These are phyloP conservation scores for Gymnothorax javanicus DNA, from an alignment of 2,797 vertebrate genomes.

Conservation along the genomic window DNA sequence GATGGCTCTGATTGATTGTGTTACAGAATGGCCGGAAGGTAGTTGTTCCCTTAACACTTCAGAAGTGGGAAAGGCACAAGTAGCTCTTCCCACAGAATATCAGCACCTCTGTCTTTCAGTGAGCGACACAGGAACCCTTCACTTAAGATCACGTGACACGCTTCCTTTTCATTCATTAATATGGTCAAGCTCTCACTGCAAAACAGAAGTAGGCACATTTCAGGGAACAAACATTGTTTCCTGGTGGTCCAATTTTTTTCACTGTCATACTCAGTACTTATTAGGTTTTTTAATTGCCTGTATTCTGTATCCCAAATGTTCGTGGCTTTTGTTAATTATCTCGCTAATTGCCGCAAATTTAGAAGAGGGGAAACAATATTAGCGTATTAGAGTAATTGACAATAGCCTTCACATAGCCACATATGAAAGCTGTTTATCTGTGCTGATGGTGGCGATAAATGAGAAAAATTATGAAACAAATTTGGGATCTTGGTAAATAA, in stretches of 20 bases:
- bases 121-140: not conserved
- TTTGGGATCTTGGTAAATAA: too few species aligned
- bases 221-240: not conserved
- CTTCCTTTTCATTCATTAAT: not conserved
- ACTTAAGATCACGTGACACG: not conserved
- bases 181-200: not conserved
- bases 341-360: not conserved
- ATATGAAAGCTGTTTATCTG: too few species aligned
- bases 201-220: not conserved
- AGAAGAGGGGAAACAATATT: not conserved
- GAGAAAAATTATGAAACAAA: too few species aligned
- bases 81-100: not conserved
- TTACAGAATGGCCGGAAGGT: slow-evolving; percentile 38
- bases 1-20: slow-evolving; percentile 41
- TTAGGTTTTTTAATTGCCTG: not conserved
- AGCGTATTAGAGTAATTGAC: not conserved
- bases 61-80: not conserved
- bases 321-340: not conserved
- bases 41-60: not conserved
- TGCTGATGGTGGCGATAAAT: too few species aligned
- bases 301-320: not conserved
- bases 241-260: not conserved
- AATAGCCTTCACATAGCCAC: not conserved
- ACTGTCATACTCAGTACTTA: not conserved
- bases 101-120: not conserved